phyloP scores from a whole-genome alignment of 2,797 vertebrate species.

The Eupleurogrammus muticus region DNA sequence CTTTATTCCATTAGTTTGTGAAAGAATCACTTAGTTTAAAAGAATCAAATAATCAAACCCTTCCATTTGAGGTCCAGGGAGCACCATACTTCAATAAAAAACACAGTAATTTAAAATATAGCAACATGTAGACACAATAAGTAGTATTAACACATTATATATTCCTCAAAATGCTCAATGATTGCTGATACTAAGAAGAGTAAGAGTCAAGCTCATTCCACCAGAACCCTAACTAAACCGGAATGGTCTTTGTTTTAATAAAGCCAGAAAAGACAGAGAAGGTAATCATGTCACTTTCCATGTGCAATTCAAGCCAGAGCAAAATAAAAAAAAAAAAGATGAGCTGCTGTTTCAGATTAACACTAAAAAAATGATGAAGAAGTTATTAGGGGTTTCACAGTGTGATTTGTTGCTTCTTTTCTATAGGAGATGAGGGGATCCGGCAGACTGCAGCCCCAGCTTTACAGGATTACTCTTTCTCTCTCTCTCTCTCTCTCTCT shows the following conservation, averaged over 20 bases:
- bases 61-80: neutral
- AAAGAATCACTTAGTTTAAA: neutral
- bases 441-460: constrained; percentile 27
- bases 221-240: constrained; percentile 13
- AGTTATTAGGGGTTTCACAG: constrained; percentile 59
- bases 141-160: too few relatives aligned
- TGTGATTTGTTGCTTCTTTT: constrained; percentile 51
- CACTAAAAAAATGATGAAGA: constrained; percentile 53
- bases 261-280: constrained; percentile 45
- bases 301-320: constrained; percentile 27
- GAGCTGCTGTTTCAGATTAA: constrained; percentile 53
- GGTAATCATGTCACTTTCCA: constrained; percentile 54
- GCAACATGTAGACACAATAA: neutral
- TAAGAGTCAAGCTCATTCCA: constrained; percentile 11
- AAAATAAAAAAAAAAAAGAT: constrained; percentile 40
- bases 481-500: neutral
- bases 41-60: neutral
- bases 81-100: neutral
- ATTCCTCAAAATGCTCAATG: neutral
- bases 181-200: too few relatives aligned
- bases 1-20: neutral
- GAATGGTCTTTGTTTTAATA: constrained; percentile 35
- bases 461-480: constrained; percentile 30
- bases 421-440: constrained; percentile 44
- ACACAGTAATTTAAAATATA: neutral